phyloP scores from a whole-genome alignment of 2,797 vertebrate species.

The Aratinga solstitialis region DNA sequence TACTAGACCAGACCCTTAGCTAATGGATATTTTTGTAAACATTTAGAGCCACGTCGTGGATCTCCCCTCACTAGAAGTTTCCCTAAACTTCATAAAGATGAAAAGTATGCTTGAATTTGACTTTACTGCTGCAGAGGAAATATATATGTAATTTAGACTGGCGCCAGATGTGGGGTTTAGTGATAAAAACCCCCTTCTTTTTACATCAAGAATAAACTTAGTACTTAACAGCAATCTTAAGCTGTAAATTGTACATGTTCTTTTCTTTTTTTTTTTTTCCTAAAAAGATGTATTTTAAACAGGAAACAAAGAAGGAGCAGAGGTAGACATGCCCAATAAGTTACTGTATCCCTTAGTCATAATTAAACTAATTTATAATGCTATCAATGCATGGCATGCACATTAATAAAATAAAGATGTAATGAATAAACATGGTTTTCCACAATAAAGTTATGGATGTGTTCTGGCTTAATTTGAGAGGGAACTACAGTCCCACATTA shows the following conservation, averaged over 20 bases:
- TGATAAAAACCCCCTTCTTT: neutral
- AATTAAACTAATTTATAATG: neutral
- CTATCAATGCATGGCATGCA: neutral
- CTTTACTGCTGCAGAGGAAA: neutral
- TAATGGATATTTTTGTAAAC: slow-evolving; percentile 52
- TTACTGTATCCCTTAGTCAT: neutral
- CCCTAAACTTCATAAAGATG: neutral
- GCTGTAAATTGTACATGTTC: neutral
- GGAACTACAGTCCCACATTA: neutral
- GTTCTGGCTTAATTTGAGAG: neutral
- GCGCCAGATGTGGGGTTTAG: accelerated
- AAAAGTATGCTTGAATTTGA: slow-evolving; percentile 24
- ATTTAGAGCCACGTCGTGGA: slow-evolving; percentile 9
- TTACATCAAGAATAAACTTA: neutral
- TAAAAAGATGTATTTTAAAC: neutral
- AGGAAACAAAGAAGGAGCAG: neutral
- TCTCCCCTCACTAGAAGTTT: neutral
- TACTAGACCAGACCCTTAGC: neutral
- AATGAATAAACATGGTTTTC: neutral
- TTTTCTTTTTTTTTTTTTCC: neutral
- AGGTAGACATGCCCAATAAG: neutral
- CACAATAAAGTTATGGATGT: neutral
- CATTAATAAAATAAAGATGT: neutral
- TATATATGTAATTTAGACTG: neutral
- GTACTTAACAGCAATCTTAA: neutral